Evolutionary conservation across 2,113 vertebrate genomes (phyloP).

Genomic region (Lepisosteus oculatus): DNA sequence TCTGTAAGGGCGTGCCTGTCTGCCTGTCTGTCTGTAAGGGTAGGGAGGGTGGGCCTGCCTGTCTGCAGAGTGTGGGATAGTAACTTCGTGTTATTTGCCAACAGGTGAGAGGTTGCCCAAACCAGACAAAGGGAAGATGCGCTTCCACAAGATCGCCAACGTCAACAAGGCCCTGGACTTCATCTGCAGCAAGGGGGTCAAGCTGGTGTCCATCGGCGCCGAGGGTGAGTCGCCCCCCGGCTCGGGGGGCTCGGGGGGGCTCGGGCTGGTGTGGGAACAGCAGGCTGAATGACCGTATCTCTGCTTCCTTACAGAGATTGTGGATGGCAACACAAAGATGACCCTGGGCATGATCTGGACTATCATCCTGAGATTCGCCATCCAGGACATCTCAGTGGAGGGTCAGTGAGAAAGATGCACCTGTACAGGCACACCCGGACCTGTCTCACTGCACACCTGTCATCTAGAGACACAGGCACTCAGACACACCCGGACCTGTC

Average conservation of each 20-base stretch:
- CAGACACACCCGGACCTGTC: no score
- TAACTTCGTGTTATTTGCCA: background rate
- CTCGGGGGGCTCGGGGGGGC: no score
- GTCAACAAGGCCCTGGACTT: slow-evolving; percentile 90
- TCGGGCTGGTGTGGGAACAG: no score
- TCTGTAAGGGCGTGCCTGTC: slow-evolving; percentile 88
- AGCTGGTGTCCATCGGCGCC: slow-evolving; percentile 58
- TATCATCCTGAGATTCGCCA: slow-evolving; percentile 88
- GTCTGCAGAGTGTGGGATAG: slow-evolving; percentile 6
- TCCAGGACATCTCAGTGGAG: slow-evolving; percentile 93
- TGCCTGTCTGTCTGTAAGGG: slow-evolving; percentile 80
- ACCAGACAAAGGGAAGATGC: slow-evolving; percentile 92
- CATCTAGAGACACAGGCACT: no score
- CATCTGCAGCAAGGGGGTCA: slow-evolving; percentile 88
- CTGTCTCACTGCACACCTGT: no score
- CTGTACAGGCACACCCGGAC: no score
- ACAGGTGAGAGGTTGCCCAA: slow-evolving; percentile 85
- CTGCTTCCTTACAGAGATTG: slow-evolving; percentile 67
- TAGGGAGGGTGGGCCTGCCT: slow-evolving; percentile 76
- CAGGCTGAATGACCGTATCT: no score
- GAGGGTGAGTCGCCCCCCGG: slow-evolving; percentile 42
- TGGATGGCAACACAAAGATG: slow-evolving; percentile 87
- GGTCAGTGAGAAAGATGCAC: slow-evolving; percentile 49
- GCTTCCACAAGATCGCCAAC: slow-evolving; percentile 91
- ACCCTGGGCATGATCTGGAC: slow-evolving; percentile 95